Conservation (phyloP, 2,797 vertebrate species). For the Falco naumanni region DNA sequence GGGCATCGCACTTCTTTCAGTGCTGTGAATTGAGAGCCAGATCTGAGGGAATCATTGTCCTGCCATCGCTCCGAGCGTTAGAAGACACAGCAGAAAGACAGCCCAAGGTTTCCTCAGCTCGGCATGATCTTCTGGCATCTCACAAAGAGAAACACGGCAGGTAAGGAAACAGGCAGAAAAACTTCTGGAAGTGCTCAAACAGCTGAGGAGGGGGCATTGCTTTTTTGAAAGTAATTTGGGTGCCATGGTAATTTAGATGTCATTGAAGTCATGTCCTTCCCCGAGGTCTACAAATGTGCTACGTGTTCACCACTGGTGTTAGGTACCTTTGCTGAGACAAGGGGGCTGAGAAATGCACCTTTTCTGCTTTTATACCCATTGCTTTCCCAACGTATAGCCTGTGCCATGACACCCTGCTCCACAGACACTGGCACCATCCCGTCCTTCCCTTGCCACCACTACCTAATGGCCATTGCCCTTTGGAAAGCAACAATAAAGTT, state of each 20-base stretch:
- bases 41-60: fast-evolving
- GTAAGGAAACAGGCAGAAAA: not conserved
- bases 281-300: fast-evolving
- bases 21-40: not conserved
- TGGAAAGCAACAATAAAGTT: not conserved
- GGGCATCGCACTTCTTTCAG: not conserved
- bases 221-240: not conserved
- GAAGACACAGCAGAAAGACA: not conserved
- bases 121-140: not conserved
- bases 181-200: not conserved
- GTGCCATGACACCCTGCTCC: not conserved
- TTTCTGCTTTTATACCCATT: not conserved
- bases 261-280: not conserved
- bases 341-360: not conserved
- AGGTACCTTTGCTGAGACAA: not conserved
- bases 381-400: not conserved
- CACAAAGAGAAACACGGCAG: fast-evolving
- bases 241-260: not conserved
- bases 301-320: not conserved
- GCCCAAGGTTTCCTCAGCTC: not conserved
- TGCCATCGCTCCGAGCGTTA: fast-evolving
- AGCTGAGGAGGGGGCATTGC: not conserved
- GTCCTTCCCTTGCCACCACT: not conserved
- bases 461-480: not conserved
- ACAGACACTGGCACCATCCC: not conserved